These are phyloP conservation scores for Drosophila lacicola DNA, from an alignment of 2,888 invertebrate genomes.

Conservation along the genomic window DNA sequence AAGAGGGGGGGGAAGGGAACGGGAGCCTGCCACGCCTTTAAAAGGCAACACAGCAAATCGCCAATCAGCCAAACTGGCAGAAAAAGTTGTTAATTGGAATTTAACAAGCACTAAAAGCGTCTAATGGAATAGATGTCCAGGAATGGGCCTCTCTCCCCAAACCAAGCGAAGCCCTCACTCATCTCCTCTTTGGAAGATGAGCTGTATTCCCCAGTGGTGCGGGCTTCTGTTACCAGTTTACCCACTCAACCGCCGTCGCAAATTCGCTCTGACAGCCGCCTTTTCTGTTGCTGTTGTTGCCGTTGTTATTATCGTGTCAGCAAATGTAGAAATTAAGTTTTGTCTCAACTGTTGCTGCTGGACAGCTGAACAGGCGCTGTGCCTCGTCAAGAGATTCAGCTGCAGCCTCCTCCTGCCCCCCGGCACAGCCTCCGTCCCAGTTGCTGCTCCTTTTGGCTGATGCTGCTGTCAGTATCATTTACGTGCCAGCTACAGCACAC, in stretches of 20 bases:
- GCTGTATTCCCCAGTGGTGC: constrained; percentile 20
- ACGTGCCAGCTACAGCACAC: constrained; percentile 58
- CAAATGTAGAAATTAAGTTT: constrained; percentile 81
- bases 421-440: background rate
- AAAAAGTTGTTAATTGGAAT: constrained; percentile 83
- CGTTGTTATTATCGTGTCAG: constrained; percentile 59
- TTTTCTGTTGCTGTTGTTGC: constrained; percentile 10
- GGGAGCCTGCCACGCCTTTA: constrained; percentile 36
- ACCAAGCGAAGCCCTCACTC: too few species aligned
- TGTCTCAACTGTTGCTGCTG: constrained; percentile 38
- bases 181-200: constrained; percentile 7
- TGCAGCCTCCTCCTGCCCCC: background rate
- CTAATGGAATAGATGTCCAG: constrained; percentile 67
- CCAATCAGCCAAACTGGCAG: constrained; percentile 49
- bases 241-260: constrained; percentile 46
- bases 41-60: constrained; percentile 53
- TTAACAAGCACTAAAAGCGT: constrained; percentile 81
- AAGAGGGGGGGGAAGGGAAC: background rate
- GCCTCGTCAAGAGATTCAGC: constrained; percentile 22
- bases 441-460: background rate
- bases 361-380: constrained; percentile 36
- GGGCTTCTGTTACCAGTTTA: constrained; percentile 51
- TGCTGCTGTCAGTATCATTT: constrained; percentile 71
- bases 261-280: constrained; percentile 45
- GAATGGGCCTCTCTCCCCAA: constrained; percentile 20